These are phyloP conservation scores for Eublepharis macularius DNA, from an alignment of 2,113 vertebrate genomes.

Conservation along the genomic window DNA sequence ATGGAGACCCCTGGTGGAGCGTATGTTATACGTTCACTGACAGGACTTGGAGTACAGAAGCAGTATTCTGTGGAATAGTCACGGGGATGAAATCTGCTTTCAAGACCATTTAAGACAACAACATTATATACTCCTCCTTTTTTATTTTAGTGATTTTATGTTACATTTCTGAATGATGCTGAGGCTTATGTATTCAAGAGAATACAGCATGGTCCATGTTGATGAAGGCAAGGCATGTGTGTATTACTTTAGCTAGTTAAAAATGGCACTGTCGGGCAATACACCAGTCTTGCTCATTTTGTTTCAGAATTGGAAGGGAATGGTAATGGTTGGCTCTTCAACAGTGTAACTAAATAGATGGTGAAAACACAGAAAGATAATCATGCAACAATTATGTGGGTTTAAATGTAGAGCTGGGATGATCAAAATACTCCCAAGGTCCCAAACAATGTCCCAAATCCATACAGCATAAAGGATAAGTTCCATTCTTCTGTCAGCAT, in stretches of 20 bases:
- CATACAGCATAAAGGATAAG: not conserved
- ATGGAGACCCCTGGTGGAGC: conserved; percentile 17
- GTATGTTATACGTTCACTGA: not conserved
- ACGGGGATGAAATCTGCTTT: not conserved
- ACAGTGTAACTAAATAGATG: not conserved
- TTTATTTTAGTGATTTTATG: not conserved
- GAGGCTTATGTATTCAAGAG: not conserved
- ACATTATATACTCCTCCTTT: not conserved
- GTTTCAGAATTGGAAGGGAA: not conserved
- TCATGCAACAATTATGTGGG: too few relatives aligned
- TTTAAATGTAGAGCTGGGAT: not conserved
- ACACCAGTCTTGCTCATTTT: not conserved
- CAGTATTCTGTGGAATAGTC: not conserved
- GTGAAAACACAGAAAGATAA: not conserved
- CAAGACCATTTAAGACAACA: not conserved
- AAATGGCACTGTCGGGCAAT: not conserved
- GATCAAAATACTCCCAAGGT: not conserved
- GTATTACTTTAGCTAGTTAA: not conserved
- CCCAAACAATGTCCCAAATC: not conserved
- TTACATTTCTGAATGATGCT: not conserved
- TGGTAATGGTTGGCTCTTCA: not conserved
- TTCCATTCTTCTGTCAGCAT: not conserved
- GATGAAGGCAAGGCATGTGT: not conserved
- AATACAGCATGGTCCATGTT: not conserved
- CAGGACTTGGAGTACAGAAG: not conserved